Conservation (phyloP, 1,140 invertebrate genomes). For the Pteromalus puparum region DNA sequence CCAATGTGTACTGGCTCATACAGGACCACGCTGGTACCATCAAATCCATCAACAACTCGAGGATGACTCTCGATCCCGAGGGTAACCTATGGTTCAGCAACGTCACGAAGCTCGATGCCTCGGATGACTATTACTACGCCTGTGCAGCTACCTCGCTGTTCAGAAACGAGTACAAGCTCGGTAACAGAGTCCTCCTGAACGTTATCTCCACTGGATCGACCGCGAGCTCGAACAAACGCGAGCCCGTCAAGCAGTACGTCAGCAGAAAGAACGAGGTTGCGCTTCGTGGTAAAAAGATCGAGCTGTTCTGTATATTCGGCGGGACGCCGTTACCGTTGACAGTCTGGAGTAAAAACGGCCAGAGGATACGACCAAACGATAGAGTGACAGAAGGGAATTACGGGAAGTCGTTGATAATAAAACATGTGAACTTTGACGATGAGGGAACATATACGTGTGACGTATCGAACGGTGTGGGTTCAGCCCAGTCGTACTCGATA, state of each 20-base stretch:
- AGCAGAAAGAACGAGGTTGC: conserved; percentile 91
- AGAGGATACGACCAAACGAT: conserved; percentile 81
- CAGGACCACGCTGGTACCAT: conserved; percentile 86
- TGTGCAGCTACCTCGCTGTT: conserved; percentile 92
- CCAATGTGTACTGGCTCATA: conserved; percentile 94
- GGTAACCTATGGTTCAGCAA: conserved; percentile 96
- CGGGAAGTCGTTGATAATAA: conserved; percentile 93
- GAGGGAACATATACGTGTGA: conserved; percentile 93
- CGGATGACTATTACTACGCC: conserved; percentile 89
- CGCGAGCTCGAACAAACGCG: conserved; percentile 84
- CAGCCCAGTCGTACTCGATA: conserved; percentile 89
- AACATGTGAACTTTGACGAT: conserved; percentile 90
- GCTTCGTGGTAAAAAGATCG: conserved; percentile 86
- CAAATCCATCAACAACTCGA: conserved; percentile 92
- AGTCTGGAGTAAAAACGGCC: conserved; percentile 90
- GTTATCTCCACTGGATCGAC: conserved; percentile 87
- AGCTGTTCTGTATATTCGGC: conserved; percentile 92
- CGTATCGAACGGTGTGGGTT: conserved; percentile 92
- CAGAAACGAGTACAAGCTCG: conserved; percentile 93
- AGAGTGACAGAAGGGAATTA: conserved; percentile 90
- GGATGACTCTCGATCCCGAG: conserved; percentile 95
- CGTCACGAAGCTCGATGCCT: conserved; percentile 89
- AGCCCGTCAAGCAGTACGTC: conserved; percentile 87
- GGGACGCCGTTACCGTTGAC: conserved; percentile 91
- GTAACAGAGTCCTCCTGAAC: conserved; percentile 87